These are phyloP conservation scores for Aspidoscelis tigris DNA, from an alignment of 2,113 vertebrate genomes.

Conservation along the genomic window DNA sequence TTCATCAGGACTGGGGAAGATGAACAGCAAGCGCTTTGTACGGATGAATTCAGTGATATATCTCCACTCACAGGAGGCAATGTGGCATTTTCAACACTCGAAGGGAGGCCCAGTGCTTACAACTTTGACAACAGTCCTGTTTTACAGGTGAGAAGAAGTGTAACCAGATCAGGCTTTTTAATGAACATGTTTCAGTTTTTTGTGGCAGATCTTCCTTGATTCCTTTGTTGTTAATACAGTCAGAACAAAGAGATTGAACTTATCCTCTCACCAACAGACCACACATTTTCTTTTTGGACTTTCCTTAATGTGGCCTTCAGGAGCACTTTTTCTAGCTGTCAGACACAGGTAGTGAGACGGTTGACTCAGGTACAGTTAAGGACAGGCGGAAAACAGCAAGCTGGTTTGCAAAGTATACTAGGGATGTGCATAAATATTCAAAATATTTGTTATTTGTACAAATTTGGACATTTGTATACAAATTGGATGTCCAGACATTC, in stretches of 20 bases:
- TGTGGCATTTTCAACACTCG: conserved; percentile 95
- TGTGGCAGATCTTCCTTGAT: neutral
- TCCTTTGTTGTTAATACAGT: neutral
- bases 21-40: conserved; percentile 94
- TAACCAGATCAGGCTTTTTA: neutral
- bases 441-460: too few relatives aligned
- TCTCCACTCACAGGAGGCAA: conserved; percentile 96
- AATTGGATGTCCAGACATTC: too few relatives aligned
- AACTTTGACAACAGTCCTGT: conserved; percentile 96
- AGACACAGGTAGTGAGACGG: neutral
- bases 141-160: conserved; percentile 83
- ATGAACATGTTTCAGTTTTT: neutral
- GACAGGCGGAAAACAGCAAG: too few relatives aligned
- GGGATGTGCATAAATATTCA: too few relatives aligned
- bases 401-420: neutral
- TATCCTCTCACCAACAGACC: neutral
- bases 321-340: neutral
- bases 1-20: conserved; percentile 93
- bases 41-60: conserved; percentile 98
- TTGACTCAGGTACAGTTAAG: neutral
- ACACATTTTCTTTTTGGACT: neutral
- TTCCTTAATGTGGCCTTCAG: neutral
- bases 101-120: conserved; percentile 93
- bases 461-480: too few relatives aligned
- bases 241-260: neutral